Percentiles rank a stretch among this genome's conserved stretches.
Conservation (phyloP, 1,140 invertebrate genomes). For the Pogonomyrmex californicus region DNA sequence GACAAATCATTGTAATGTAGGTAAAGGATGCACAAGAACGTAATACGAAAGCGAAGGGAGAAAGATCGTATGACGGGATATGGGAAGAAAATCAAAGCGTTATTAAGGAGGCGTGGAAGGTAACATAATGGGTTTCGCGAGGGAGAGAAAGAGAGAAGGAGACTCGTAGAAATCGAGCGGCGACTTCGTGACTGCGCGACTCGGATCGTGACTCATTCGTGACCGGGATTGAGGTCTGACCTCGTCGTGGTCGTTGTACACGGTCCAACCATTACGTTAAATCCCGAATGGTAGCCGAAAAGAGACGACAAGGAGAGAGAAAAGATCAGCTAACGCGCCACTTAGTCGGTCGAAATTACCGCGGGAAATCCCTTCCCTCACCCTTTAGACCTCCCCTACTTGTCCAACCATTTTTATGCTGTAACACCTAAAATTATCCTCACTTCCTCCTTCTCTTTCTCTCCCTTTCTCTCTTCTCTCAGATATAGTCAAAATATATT, state of each 20-base stretch:
- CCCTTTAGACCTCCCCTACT: background rate
- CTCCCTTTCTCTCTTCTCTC: background rate
- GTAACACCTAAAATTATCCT: slow-evolving; percentile 57
- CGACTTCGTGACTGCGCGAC: slow-evolving; percentile 70
- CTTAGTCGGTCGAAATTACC: slow-evolving; percentile 55
- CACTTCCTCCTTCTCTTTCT: background rate
- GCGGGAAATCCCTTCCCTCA: slow-evolving; percentile 17
- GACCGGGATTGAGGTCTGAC: slow-evolving; percentile 74
- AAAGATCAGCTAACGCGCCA: slow-evolving; percentile 29
- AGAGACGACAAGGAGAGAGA: slow-evolving; percentile 45
- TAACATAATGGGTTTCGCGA: slow-evolving; percentile 39
- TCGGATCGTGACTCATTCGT: slow-evolving; percentile 75
- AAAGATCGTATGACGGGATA: slow-evolving; percentile 4
- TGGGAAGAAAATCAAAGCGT: slow-evolving; percentile 42
- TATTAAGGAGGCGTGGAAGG: slow-evolving; percentile 48
- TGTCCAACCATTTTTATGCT: background rate
- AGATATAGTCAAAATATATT: slow-evolving; percentile 36
- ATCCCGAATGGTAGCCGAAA: slow-evolving; percentile 68
- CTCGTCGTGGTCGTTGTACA: slow-evolving; percentile 68
- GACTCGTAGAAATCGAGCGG: slow-evolving; percentile 41
- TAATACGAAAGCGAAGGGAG: slow-evolving; percentile 24
- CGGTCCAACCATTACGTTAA: slow-evolving; percentile 73
- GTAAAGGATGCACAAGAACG: slow-evolving; percentile 28
- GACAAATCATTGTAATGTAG: slow-evolving; percentile 7
- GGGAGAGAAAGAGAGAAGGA: slow-evolving; percentile 13